These are phyloP conservation scores for Garra rufa DNA, from an alignment of 2,113 vertebrate species.

Conservation along the genomic window DNA sequence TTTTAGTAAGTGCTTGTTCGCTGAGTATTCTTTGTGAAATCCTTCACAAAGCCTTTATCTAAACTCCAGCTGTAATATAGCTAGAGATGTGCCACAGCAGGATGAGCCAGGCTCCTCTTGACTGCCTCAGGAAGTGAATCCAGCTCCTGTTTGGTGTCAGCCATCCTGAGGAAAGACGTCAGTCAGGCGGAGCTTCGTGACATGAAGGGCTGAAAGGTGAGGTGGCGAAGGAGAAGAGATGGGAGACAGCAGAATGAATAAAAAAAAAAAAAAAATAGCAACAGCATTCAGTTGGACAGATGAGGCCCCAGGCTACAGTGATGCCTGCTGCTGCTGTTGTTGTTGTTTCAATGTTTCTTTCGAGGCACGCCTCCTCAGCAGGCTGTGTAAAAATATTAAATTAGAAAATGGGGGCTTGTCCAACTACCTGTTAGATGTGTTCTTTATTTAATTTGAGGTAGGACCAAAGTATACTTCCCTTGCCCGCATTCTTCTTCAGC, in stretches of 20 bases:
- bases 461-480: not conserved
- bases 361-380: not conserved
- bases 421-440: slow-evolving; percentile 1
- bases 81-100: not conserved
- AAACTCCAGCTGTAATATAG: not conserved
- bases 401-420: not conserved
- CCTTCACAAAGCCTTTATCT: not conserved
- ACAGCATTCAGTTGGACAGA: slow-evolving; percentile 58
- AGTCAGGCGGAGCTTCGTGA: slow-evolving; percentile 19
- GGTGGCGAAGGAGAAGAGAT: slow-evolving; percentile 27
- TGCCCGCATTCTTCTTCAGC: not conserved
- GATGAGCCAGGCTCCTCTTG: not conserved
- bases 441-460: not conserved
- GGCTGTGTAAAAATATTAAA: not conserved
- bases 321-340: slow-evolving; percentile 47
- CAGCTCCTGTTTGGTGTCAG: slow-evolving; percentile 24
- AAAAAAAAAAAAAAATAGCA: slow-evolving; percentile 46
- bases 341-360: slow-evolving; percentile 55
- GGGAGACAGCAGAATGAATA: slow-evolving; percentile 40
- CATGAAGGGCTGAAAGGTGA: slow-evolving; percentile 46
- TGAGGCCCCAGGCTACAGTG: slow-evolving; percentile 38
- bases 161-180: slow-evolving; percentile 42
- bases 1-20: not conserved
- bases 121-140: slow-evolving; percentile 27
- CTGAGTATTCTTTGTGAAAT: not conserved